Evolutionary conservation across 2,888 invertebrate species (phyloP).

Genomic region (Napeogenes inachia): DNA sequence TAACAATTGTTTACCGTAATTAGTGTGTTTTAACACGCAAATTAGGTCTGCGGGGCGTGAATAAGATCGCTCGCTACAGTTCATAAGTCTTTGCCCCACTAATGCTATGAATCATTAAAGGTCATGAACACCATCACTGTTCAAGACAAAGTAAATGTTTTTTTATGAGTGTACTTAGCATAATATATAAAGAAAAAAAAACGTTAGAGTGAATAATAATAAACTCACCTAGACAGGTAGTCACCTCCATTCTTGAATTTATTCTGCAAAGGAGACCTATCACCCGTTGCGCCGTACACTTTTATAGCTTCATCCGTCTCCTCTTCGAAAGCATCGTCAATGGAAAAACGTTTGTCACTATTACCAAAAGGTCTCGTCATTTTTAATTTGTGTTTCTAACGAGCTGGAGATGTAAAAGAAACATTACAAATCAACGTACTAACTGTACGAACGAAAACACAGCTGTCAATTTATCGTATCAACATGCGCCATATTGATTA

Average conservation of each 20-base stretch:
- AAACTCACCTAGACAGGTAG: constrained; percentile 58
- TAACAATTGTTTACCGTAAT: constrained; percentile 46
- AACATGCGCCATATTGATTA: constrained; percentile 69
- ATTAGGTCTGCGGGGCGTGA: constrained; percentile 34
- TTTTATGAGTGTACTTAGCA: not conserved
- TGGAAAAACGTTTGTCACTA: constrained; percentile 84
- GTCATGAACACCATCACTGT: constrained; percentile 51
- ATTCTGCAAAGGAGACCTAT: constrained; percentile 81
- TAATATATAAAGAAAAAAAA: constrained; percentile 17
- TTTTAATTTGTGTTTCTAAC: constrained; percentile 48
- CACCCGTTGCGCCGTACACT: constrained; percentile 87
- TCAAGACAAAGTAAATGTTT: constrained; percentile 22
- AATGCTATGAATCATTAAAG: constrained; percentile 58
- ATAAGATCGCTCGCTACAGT: constrained; percentile 40
- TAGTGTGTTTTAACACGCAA: constrained; percentile 37
- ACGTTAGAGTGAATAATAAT: constrained; percentile 21
- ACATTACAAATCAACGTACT: constrained; percentile 55
- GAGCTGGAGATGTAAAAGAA: constrained; percentile 54
- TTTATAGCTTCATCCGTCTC: constrained; percentile 87
- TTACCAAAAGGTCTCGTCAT: constrained; percentile 74
- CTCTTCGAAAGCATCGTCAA: constrained; percentile 91
- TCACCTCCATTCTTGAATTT: constrained; percentile 69
- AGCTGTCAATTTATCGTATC: constrained; percentile 73
- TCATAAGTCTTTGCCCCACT: constrained; percentile 63
- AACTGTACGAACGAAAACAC: constrained; percentile 51